Evolutionary conservation across 2,797 vertebrate genomes (phyloP).

Genomic region (Pseudochirops corinnae): DNA sequence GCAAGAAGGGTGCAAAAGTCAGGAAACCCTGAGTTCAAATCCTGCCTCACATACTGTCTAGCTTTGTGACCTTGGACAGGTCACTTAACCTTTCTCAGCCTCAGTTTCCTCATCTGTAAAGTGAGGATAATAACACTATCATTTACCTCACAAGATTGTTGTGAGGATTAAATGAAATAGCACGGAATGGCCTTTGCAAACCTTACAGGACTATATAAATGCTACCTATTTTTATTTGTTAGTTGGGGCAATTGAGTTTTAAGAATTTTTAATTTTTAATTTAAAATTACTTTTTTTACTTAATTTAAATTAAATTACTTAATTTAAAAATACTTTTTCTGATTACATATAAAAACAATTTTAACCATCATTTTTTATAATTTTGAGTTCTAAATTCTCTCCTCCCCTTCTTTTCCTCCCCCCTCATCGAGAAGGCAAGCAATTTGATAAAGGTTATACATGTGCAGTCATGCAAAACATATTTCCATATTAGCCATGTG

Average conservation of each 20-base stretch:
- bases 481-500: neutral
- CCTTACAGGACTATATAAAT: neutral
- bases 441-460: neutral
- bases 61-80: neutral
- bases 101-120: no score
- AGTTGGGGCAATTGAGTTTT: neutral
- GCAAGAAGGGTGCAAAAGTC: neutral
- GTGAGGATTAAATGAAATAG: neutral
- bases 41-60: neutral
- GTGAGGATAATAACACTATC: neutral
- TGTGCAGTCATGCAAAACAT: neutral
- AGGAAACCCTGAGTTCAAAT: neutral
- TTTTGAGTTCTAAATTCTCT: neutral
- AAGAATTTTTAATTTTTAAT: neutral
- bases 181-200: neutral
- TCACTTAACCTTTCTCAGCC: neutral
- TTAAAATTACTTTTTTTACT: no score
- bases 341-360: neutral
- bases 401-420: neutral
- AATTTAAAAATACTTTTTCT: neutral
- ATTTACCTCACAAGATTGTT: no score
- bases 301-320: no score
- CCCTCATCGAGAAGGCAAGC: neutral
- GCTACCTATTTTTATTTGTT: neutral
- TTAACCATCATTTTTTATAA: neutral